phyloP scores from a whole-genome alignment of 2,113 vertebrate genomes.

The Megaleporinus macrocephalus region DNA sequence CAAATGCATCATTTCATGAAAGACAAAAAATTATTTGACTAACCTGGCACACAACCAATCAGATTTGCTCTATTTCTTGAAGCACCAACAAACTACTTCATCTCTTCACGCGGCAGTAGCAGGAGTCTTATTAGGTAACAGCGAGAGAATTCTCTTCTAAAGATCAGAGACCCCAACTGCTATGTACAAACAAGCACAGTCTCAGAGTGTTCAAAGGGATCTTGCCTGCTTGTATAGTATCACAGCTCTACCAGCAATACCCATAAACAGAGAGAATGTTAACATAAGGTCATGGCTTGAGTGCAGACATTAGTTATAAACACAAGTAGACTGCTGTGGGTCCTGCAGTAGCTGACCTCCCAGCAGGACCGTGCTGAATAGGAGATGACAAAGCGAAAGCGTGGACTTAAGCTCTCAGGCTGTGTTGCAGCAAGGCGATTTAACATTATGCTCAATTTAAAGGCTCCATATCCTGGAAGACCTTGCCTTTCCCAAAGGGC shows the following conservation, averaged over 20 bases:
- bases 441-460: neutral
- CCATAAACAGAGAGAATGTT: neutral
- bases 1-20: no score
- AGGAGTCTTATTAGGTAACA: conserved; percentile 3
- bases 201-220: neutral
- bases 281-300: neutral
- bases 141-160: neutral
- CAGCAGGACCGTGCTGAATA: neutral
- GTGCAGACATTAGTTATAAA: neutral
- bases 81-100: neutral
- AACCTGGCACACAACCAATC: no score
- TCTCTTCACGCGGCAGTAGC: conserved; percentile 19
- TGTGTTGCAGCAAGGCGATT: neutral
- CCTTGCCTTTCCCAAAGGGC: neutral
- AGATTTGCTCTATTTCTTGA: neutral
- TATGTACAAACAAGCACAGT: conserved; percentile 6
- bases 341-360: neutral
- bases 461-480: neutral
- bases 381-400: neutral
- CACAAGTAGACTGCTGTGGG: neutral
- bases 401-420: neutral
- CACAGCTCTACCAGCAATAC: neutral
- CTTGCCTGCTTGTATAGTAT: neutral
- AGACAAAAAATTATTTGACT: no score
- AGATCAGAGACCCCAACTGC: conserved; percentile 11